Percentiles rank a stretch among this genome's conserved stretches.
phyloP scores from a whole-genome alignment of 2,888 invertebrate species.

The Nemotelus pantherinus region DNA sequence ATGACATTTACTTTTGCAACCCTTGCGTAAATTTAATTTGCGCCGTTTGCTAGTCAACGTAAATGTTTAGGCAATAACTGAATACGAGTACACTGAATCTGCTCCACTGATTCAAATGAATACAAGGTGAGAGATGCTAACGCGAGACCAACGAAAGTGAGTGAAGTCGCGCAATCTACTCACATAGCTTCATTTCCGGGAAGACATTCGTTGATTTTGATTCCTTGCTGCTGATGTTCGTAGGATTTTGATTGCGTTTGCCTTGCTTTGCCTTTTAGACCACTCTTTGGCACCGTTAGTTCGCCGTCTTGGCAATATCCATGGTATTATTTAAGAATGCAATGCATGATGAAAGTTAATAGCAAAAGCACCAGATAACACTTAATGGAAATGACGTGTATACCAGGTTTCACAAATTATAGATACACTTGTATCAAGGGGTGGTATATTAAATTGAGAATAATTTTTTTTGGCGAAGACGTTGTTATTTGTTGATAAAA shows the following conservation, averaged over 20 bases:
- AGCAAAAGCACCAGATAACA: constrained; percentile 2
- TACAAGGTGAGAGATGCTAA: not conserved
- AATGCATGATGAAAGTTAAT: constrained; percentile 5
- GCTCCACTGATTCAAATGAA: not conserved
- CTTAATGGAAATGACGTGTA: not conserved
- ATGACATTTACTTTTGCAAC: constrained; percentile 23
- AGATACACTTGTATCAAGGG: not conserved
- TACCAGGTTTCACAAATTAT: not conserved
- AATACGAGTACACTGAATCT: not conserved
- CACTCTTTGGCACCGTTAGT: not conserved
- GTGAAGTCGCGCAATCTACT: constrained; percentile 49
- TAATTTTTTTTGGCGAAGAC: too few relatives aligned
- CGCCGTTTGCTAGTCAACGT: constrained; percentile 5
- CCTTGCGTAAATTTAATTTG: constrained; percentile 44
- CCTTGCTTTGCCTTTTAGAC: constrained; percentile 7
- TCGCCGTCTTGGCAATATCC: not conserved
- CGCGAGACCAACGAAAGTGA: not conserved
- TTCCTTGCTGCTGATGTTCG: constrained; percentile 19
- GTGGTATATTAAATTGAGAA: too few relatives aligned
- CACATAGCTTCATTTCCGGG: constrained; percentile 51
- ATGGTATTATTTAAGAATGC: constrained; percentile 3
- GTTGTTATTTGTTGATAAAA: not conserved
- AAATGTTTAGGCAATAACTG: constrained; percentile 7
- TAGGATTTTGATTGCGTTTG: constrained; percentile 29
- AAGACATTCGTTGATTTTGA: constrained; percentile 43